Evolutionary conservation across 2,113 vertebrate genomes (phyloP).

Genomic region (Plecotus auritus): DNA sequence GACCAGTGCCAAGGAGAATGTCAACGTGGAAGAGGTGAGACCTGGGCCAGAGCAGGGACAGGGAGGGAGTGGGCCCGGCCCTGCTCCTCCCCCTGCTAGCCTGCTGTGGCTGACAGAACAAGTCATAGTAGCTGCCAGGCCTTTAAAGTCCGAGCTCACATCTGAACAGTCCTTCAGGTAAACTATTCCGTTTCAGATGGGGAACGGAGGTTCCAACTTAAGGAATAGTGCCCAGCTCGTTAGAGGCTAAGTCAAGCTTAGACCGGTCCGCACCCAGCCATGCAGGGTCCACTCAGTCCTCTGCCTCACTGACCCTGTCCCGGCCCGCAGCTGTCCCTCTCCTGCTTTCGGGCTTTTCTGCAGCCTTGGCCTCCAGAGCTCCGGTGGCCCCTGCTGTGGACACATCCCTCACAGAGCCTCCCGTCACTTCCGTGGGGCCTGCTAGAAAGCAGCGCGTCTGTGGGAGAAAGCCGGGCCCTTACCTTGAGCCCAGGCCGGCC

Average conservation of each 20-base stretch:
- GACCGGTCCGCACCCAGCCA: neutral
- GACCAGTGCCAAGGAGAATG: conserved; percentile 98
- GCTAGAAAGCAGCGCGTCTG: neutral
- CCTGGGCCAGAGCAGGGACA: fast-evolving
- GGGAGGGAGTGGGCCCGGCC: no score
- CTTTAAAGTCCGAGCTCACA: neutral
- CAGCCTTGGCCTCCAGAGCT: neutral
- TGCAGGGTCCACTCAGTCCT: neutral
- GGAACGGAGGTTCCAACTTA: neutral
- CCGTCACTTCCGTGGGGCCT: neutral
- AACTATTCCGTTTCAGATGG: neutral
- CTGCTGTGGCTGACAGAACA: neutral
- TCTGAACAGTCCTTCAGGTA: neutral
- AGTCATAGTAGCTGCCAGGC: neutral
- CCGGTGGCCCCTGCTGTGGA: neutral
- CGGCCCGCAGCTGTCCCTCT: neutral
- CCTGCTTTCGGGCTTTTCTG: neutral
- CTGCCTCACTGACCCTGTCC: neutral
- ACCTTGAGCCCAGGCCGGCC: neutral
- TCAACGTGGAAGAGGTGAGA: conserved; percentile 97
- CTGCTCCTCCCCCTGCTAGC: neutral
- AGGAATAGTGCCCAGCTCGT: neutral
- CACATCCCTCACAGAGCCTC: neutral
- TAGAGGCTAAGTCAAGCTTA: neutral
- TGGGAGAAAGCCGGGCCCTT: neutral